Conservation (phyloP, 1,140 invertebrate genomes). For the Leptopilina boulardi region DNA sequence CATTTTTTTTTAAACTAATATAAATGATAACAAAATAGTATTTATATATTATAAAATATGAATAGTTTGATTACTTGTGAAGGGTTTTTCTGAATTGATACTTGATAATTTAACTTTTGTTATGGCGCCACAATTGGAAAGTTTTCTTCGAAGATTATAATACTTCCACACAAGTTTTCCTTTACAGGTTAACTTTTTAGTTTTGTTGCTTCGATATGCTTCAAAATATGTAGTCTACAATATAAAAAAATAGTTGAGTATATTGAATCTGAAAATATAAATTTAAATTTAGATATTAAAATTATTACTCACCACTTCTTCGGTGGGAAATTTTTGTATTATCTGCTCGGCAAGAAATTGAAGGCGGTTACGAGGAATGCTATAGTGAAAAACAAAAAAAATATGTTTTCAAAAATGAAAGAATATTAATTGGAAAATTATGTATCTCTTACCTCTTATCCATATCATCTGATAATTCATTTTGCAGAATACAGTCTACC, state of each 20-base stretch:
- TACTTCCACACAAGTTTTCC: background rate
- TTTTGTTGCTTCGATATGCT: background rate
- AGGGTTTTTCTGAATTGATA: background rate
- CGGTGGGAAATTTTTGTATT: background rate
- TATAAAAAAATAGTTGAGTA: background rate
- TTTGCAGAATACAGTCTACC: background rate
- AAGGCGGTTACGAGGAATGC: background rate
- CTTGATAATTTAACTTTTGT: too few relatives aligned
- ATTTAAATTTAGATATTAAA: background rate
- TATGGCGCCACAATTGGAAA: too few relatives aligned
- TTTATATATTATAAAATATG: too few relatives aligned
- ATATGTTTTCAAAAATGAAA: too few relatives aligned
- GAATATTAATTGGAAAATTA: too few relatives aligned
- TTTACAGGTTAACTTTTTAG: background rate
- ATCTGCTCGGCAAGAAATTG: background rate
- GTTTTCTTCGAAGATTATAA: too few relatives aligned
- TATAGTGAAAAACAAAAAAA: background rate
- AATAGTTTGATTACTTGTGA: background rate
- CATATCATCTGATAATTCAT: constrained; percentile 1
- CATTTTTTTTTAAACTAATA: background rate
- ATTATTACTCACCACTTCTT: background rate
- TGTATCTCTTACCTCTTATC: background rate
- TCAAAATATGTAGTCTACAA: background rate
- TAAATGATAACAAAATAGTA: too few relatives aligned
- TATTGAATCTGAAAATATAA: background rate